Base-by-base conservation (phyloP, 2,888 invertebrate genomes). In the Pharmacophagus antenor region DNA sequence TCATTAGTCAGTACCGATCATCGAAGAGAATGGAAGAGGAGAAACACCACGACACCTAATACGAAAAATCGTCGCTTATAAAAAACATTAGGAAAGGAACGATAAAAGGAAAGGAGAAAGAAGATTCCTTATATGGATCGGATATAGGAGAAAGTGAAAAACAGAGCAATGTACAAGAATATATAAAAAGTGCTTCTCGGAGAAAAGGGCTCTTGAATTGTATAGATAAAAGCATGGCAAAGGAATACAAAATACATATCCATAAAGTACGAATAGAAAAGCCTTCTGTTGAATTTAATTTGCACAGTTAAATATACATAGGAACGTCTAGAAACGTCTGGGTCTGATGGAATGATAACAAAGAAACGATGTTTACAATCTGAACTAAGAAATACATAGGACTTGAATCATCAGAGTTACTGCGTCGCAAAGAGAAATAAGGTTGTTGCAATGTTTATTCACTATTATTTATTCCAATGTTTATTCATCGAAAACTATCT, bases 321-420 rank as follows among this genome's bases (percentile, higher is more conserved):
- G 18, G 15, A 48, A 48, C 17, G 22, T 37, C 47, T 56, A n/a
- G 18, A 8, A 48, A 48, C 17, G 22, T 37, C 47, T 56, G 10
- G 31, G 18, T 37, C 27, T 48, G 48, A 56, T 56, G 37, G 37
- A 56, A 48, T 37, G 56, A 56, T 48, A 56, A 56, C 55, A 56
- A 56, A 48, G 37, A 37, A 25, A 22, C 21, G 22, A 48, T 48
- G 48, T 44, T 44, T 44, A 44, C 42, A 44, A 18, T 18, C 18
- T 18, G 18, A 44, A 44, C 42, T 44, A 44, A 44, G 42, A 44
- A 44, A 44, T 44, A 44, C 42, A n/a, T 20, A 44, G 42, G 18
- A 10, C 18, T 44, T 44, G 42, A 7, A 18, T 44, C 42, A 2
- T 18, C 5, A 8, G 10, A 44, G 8, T 44, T 20, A 44, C 18